Percentiles rank a stretch among this genome's conserved stretches.
Evolutionary conservation across 2,888 invertebrate species (phyloP).

Genomic region (Colostygia pectinataria): DNA sequence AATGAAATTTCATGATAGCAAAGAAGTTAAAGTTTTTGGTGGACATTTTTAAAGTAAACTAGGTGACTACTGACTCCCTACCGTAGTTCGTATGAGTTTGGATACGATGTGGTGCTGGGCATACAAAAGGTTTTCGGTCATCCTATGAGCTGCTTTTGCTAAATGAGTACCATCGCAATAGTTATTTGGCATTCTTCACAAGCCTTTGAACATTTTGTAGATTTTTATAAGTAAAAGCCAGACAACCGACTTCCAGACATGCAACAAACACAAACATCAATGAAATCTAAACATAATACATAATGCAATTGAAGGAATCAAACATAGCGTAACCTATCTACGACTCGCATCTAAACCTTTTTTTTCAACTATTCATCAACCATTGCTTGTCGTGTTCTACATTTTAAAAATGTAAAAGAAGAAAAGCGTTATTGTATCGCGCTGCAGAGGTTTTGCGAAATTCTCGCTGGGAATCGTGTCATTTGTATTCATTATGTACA

Average conservation of each 20-base stretch:
- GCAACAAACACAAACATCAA: constrained; percentile 18
- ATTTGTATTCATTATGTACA: constrained; percentile 57
- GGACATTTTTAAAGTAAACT: too few species aligned
- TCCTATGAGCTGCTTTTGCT: too few species aligned
- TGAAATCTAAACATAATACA: constrained; percentile 34
- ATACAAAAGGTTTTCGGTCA: too few species aligned
- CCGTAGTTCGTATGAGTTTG: too few species aligned
- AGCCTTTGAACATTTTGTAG: too few species aligned
- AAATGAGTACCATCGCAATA: too few species aligned
- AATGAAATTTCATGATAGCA: too few species aligned
- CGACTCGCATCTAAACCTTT: constrained; percentile 10
- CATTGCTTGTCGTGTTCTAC: constrained; percentile 9
- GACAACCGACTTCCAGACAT: constrained; percentile 13
- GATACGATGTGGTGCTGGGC: too few species aligned
- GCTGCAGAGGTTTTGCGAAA: constrained; percentile 3
- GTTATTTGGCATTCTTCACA: too few species aligned
- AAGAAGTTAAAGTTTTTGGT: too few species aligned
- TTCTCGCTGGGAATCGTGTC: constrained; percentile 35
- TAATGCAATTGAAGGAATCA: constrained; percentile 44
- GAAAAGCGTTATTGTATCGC: constrained; percentile 12
- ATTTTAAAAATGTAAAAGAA: neutral
- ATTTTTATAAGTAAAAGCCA: too few species aligned
- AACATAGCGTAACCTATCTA: constrained; percentile 30
- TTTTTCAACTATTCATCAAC: neutral
- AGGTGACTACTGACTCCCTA: too few species aligned